Percentiles rank a stretch among this genome's conserved stretches.
phyloP scores from a whole-genome alignment of 2,888 invertebrate genomes.

The Cynaeus angustus region DNA sequence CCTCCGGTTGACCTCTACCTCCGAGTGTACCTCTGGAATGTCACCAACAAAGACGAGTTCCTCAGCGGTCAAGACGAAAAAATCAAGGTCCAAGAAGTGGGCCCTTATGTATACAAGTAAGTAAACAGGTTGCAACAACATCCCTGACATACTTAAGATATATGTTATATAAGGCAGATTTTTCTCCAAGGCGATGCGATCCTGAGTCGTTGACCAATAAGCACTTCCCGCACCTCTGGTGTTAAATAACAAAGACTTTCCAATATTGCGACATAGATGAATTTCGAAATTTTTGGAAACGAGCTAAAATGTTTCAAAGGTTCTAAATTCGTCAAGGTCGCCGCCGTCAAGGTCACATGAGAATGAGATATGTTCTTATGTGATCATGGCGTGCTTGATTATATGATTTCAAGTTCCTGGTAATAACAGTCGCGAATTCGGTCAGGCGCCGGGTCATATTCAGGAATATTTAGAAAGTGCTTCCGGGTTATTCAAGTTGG shows the following conservation, averaged over 20 bases:
- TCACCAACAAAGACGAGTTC: conserved; percentile 88
- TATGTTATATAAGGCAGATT: conserved; percentile 7
- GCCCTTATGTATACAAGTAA: conserved; percentile 93
- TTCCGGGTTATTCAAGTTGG: no score
- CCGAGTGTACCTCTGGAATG: conserved; percentile 86
- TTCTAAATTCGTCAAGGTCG: not conserved
- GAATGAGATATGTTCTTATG: not conserved
- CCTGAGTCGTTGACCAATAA: conserved; percentile 9
- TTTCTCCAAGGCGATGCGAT: conserved; percentile 6
- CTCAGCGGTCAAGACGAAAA: conserved; percentile 80
- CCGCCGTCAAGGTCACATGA: not conserved
- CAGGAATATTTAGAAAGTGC: no score
- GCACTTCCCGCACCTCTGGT: not conserved
- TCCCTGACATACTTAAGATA: conserved; percentile 8
- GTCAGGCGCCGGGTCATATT: no score
- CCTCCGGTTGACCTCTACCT: conserved; percentile 87
- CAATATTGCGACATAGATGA: not conserved
- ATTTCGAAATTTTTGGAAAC: conserved; percentile 1
- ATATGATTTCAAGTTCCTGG: no score
- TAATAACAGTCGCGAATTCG: no score
- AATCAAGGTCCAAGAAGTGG: conserved; percentile 83
- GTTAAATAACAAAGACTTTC: conserved; percentile 15
- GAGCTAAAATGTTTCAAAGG: not conserved
- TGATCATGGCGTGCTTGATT: no score
- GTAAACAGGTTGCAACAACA: conserved; percentile 58